A percentile compares a stretch with the other conserved stretches of the same genome.
These are phyloP conservation scores for Hydrocynus forskahlii DNA, from an alignment of 2,797 vertebrate genomes.

Conservation along the genomic window DNA sequence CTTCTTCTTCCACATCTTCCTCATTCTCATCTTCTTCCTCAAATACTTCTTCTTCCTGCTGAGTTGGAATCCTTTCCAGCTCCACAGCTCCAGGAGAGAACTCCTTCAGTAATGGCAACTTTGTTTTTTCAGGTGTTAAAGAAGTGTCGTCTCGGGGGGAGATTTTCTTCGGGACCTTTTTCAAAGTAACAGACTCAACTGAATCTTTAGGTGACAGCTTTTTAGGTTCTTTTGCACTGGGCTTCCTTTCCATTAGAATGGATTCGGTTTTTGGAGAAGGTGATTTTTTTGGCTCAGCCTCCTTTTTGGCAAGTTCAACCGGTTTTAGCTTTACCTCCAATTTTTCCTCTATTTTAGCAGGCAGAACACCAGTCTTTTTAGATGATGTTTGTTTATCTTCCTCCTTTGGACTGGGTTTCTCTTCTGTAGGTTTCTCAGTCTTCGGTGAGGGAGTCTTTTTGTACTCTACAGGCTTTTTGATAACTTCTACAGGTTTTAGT, in stretches of 20 bases:
- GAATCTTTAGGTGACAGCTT: slow-evolving; percentile 68
- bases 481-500: slow-evolving; percentile 55
- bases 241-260: slow-evolving; percentile 59
- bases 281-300: slow-evolving; percentile 65
- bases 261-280: slow-evolving; percentile 64
- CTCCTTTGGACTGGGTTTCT: slow-evolving; percentile 32
- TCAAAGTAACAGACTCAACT: slow-evolving; percentile 60
- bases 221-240: slow-evolving; percentile 52
- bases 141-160: slow-evolving; percentile 61
- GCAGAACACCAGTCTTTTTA: background rate
- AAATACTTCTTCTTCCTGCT: slow-evolving; percentile 72
- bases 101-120: slow-evolving; percentile 67
- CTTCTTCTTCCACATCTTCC: slow-evolving; percentile 68
- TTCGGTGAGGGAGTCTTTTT: slow-evolving; percentile 28
- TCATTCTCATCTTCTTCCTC: slow-evolving; percentile 62
- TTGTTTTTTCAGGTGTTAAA: slow-evolving; percentile 51
- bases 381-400: slow-evolving; percentile 24
- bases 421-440: slow-evolving; percentile 46
- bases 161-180: slow-evolving; percentile 66
- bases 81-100: slow-evolving; percentile 73
- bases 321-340: slow-evolving; percentile 52
- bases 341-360: slow-evolving; percentile 13
- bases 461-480: slow-evolving; percentile 54
- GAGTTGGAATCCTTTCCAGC: slow-evolving; percentile 75
- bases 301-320: slow-evolving; percentile 62